These are phyloP conservation scores for Leptinotarsa haldemani DNA, from an alignment of 2,888 invertebrate genomes.

Conservation along the genomic window DNA sequence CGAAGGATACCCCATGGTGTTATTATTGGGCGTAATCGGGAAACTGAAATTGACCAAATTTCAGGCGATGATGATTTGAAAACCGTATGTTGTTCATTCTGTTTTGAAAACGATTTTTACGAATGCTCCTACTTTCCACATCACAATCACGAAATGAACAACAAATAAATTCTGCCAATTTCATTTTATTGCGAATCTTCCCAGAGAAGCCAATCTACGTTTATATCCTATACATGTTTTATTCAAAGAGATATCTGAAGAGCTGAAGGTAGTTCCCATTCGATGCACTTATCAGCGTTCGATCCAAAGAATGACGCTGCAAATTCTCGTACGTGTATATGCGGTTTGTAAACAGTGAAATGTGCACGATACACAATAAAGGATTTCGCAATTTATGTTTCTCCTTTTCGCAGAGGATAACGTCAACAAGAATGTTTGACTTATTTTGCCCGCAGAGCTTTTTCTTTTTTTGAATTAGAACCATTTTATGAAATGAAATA, in stretches of 20 bases:
- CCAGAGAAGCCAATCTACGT: neutral
- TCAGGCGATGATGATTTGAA: too few relatives aligned
- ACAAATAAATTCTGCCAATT: neutral
- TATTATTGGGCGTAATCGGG: too few relatives aligned
- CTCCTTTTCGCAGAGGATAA: neutral
- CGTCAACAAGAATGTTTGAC: neutral
- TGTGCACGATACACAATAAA: neutral
- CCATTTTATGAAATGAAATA: too few relatives aligned
- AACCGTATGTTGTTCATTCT: too few relatives aligned
- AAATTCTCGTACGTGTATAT: neutral
- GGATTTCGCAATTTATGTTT: neutral
- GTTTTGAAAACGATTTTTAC: too few relatives aligned
- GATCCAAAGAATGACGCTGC: slow-evolving; percentile 3
- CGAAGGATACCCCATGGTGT: too few relatives aligned
- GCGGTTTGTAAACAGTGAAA: neutral
- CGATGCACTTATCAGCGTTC: neutral
- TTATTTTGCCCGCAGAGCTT: neutral
- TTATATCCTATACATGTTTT: slow-evolving; percentile 1
- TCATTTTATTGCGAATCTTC: neutral
- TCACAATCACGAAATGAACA: neutral
- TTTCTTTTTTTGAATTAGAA: too few relatives aligned
- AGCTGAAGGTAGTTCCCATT: neutral
- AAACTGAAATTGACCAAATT: too few relatives aligned
- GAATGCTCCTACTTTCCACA: neutral
- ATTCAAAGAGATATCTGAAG: slow-evolving; percentile 7